Evolutionary conservation across 2,797 vertebrate species (phyloP).

Genomic region (Tachyglossus aculeatus): DNA sequence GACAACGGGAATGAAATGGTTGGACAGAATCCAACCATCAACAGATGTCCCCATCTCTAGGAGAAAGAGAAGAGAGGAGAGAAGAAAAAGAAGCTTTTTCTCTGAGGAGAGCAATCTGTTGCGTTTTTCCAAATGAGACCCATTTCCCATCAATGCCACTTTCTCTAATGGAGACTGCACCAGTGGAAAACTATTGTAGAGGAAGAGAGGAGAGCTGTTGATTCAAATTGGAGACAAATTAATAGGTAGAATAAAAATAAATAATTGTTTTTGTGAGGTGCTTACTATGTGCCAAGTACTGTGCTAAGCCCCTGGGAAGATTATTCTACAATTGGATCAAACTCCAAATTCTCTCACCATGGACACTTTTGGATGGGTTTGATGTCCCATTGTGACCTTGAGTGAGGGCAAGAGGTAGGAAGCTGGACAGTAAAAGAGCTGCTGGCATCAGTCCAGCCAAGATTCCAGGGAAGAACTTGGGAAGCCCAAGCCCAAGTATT

Average conservation of each 20-base stretch:
- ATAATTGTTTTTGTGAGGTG: too few relatives aligned
- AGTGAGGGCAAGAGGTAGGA: conserved; percentile 1
- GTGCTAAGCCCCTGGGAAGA: too few relatives aligned
- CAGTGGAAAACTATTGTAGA: too few relatives aligned
- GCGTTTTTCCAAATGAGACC: too few relatives aligned
- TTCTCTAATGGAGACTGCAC: too few relatives aligned
- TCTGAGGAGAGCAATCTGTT: conserved; percentile 30
- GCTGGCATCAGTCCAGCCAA: conserved; percentile 19
- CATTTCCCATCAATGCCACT: conserved; percentile 29
- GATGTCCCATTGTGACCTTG: not conserved
- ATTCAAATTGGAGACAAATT: too few relatives aligned
- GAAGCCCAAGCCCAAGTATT: not conserved
- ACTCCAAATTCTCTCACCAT: not conserved
- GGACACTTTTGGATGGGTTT: conserved; percentile 17
- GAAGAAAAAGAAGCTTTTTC: conserved; percentile 32
- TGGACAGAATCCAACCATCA: not conserved
- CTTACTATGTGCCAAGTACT: too few relatives aligned
- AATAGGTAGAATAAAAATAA: conserved; percentile 14
- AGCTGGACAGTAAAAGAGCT: conserved; percentile 46
- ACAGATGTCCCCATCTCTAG: too few relatives aligned
- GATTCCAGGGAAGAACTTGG: conserved; percentile 1
- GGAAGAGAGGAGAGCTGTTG: too few relatives aligned
- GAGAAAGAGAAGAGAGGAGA: conserved; percentile 41
- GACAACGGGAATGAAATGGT: not conserved
- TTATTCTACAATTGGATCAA: too few relatives aligned